Conservation (phyloP, 2,797 vertebrate species). For the Coregonus sp. region DNA sequence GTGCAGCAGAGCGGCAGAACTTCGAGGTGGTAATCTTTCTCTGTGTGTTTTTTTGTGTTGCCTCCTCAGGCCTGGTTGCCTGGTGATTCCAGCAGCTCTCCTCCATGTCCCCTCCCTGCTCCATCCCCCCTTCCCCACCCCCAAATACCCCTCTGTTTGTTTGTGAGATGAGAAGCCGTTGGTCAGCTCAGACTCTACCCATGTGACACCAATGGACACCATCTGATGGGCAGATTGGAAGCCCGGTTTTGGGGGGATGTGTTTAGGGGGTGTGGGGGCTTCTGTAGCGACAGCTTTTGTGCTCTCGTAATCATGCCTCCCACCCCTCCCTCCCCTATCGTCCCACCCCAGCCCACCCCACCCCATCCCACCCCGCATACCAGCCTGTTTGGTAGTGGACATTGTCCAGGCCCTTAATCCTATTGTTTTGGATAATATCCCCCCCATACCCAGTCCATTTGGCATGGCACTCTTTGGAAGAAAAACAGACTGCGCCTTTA, state of each 20-base stretch:
- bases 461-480: constrained; percentile 53
- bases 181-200: constrained; percentile 69
- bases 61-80: constrained; percentile 36
- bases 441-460: constrained; percentile 50
- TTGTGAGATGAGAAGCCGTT: constrained; percentile 72
- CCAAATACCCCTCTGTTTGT: constrained; percentile 63
- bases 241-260: constrained; percentile 32
- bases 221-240: constrained; percentile 73
- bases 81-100: constrained; percentile 37
- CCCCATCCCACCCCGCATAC: constrained; percentile 42
- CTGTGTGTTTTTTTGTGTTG: constrained; percentile 25
- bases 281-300: constrained; percentile 44
- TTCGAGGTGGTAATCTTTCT: too few species aligned
- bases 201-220: constrained; percentile 70
- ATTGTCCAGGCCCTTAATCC: constrained; percentile 70
- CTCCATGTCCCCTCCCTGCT: constrained; percentile 12
- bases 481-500: constrained; percentile 37
- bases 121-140: constrained; percentile 45
- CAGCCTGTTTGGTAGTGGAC: constrained; percentile 51
- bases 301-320: constrained; percentile 58
- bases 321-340: constrained; percentile 33
- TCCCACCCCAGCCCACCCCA: constrained; percentile 37
- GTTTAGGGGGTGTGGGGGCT: constrained; percentile 47
- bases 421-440: constrained; percentile 68
- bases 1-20: too few species aligned